A percentile compares a stretch with the other conserved stretches of the same genome.
Conservation (phyloP, 2,888 invertebrate genomes). For the Kuschelorhynchus macadamiae region DNA sequence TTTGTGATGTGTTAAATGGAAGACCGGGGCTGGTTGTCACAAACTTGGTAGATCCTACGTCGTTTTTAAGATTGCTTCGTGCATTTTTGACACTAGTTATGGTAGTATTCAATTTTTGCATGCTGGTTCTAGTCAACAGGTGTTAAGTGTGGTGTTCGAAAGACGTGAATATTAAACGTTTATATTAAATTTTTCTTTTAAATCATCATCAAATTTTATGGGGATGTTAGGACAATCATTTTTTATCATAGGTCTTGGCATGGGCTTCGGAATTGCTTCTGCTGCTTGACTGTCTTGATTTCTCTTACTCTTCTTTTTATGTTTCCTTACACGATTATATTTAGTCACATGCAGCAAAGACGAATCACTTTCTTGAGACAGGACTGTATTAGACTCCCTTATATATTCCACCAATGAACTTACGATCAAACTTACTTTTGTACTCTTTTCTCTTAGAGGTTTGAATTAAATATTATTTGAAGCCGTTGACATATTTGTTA, state of each 20-base stretch:
- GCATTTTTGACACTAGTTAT: too few relatives aligned
- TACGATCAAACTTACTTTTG: background rate
- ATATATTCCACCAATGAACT: slow-evolving; percentile 16
- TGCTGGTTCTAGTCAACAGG: too few relatives aligned
- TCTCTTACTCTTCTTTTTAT: slow-evolving; percentile 16
- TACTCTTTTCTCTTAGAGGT: background rate
- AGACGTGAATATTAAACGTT: too few relatives aligned
- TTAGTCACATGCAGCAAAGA: slow-evolving; percentile 25
- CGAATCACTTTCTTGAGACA: slow-evolving; percentile 19
- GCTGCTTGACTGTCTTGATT: background rate
- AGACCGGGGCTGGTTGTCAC: too few relatives aligned
- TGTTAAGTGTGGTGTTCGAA: too few relatives aligned
- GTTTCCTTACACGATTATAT: slow-evolving; percentile 16
- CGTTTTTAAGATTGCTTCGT: too few relatives aligned
- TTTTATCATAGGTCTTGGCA: slow-evolving; percentile 4
- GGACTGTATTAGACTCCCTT: slow-evolving; percentile 26
- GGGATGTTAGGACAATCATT: slow-evolving; percentile 22
- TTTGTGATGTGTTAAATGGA: too few relatives aligned
- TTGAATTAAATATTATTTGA: background rate
- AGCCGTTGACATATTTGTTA: slow-evolving; percentile 6
- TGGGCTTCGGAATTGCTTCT: background rate
- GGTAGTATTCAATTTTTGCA: too few relatives aligned
- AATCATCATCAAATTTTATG: slow-evolving; percentile 26
- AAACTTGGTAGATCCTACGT: too few relatives aligned
- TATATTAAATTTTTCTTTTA: background rate